Base-by-base conservation (phyloP, 1,140 invertebrate genomes). In the Physella acuta region DNA sequence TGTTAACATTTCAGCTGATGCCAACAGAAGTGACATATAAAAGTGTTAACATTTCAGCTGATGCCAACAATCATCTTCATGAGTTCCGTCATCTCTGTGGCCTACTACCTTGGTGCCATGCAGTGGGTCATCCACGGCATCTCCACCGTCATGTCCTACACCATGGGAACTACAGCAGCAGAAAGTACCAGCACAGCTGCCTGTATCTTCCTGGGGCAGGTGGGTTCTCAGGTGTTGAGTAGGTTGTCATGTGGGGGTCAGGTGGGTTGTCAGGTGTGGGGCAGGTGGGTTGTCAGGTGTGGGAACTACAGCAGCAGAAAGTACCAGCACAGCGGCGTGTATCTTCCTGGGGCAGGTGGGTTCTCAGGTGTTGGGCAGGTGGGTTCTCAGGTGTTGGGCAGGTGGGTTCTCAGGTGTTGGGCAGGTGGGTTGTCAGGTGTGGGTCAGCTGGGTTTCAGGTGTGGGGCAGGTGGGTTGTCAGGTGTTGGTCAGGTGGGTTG, bases 191-290 rank as follows among this genome's bases (percentile, higher is more conserved):
- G 75, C 56, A 78, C 79, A 14, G 75, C 79, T 3, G 78, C 73
- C 2, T 78, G 80, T 66, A 81, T 83, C n/a, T 83, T 83, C 67
- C 70, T 83, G 14, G 81, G 81, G 1, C 76, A 77, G 75, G 79
- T 81, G 59, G 4, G 51, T 34, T 28, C 5, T 20, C 28, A 39
- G 14, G 33, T 1, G n/a, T 33, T 30, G 33, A 24, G 16, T 31
- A 52, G 1, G 17, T 63, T 62, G 24, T 30, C 8, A 14, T 30
- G 53, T 55, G 20, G 5, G 8, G 20, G 28, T 55, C 20, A n/a
- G n/a, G n/a, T n/a, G n/a, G n/a, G n/a, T n/a, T n/a, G n/a, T n/a
- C n/a, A n/a, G n/a, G n/a, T n/a, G n/a, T n/a, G n/a, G n/a, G n/a
- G n/a, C n/a, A n/a, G n/a, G n/a, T n/a, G n/a, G n/a, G n/a, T n/a